Conservation (phyloP, 2,113 vertebrate species). For the Aegotheles bennettii region DNA sequence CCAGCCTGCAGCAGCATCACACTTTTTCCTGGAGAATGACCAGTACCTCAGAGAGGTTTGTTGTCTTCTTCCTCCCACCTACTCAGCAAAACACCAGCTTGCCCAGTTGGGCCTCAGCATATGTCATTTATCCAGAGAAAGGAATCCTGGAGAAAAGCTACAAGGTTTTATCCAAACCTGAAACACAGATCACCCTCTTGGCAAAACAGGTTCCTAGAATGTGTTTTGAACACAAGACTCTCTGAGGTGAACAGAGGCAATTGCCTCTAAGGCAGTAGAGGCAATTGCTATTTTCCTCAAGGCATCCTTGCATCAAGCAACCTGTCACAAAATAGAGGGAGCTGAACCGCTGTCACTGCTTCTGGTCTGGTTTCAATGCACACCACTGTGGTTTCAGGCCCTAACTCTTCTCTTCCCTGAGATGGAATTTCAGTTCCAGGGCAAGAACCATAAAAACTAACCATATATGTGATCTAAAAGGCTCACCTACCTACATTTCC, state of each 20-base stretch:
- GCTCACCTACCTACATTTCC: fast-evolving
- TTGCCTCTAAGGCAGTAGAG: neutral
- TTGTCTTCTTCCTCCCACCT: neutral
- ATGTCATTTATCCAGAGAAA: neutral
- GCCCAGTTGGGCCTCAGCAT: neutral
- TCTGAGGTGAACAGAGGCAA: fast-evolving
- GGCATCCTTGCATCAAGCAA: neutral
- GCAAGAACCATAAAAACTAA: neutral
- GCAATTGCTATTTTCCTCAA: neutral
- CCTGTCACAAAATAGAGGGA: neutral
- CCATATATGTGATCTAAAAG: neutral
- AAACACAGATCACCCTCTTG: neutral
- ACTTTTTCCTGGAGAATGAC: neutral
- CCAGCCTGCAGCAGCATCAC: neutral
- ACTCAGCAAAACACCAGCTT: neutral
- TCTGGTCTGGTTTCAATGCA: neutral
- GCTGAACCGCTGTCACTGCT: neutral
- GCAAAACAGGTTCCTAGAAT: neutral
- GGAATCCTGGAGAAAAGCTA: neutral
- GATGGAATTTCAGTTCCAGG: neutral
- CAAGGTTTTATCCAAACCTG: neutral
- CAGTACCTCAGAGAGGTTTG: neutral
- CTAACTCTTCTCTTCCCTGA: neutral
- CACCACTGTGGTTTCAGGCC: neutral
- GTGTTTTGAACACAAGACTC: neutral